Conservation (phyloP, 2,888 invertebrate species). For the Apantesis nais region DNA sequence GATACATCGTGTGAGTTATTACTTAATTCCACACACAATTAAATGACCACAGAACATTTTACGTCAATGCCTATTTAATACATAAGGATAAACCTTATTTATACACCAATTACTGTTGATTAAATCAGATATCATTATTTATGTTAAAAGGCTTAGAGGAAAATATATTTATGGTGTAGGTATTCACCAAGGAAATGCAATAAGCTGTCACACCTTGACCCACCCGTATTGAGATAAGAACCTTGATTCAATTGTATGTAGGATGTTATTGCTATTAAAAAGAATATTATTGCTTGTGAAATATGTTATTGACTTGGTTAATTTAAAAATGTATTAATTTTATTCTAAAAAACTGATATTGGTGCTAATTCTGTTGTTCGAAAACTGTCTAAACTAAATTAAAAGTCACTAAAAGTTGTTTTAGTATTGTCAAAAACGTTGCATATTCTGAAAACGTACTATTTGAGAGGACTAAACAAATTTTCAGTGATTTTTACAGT, state of each 20-base stretch:
- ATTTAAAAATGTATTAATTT: background rate
- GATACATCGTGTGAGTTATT: conserved; percentile 18
- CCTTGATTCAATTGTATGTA: conserved; percentile 38
- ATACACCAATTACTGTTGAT: conserved; percentile 26
- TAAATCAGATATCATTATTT: conserved; percentile 21
- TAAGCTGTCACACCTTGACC: conserved; percentile 35
- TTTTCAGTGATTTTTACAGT: too few relatives aligned
- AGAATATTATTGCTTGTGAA: background rate
- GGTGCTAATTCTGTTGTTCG: too few relatives aligned
- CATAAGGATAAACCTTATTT: conserved; percentile 30
- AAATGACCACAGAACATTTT: conserved; percentile 20
- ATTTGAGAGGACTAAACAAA: too few relatives aligned
- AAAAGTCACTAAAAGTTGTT: too few relatives aligned
- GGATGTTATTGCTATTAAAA: conserved; percentile 26
- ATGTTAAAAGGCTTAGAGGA: conserved; percentile 26
- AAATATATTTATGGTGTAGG: conserved; percentile 27
- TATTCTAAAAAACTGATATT: too few relatives aligned
- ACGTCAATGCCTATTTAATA: conserved; percentile 31
- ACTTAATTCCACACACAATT: conserved; percentile 11
- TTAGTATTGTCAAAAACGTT: too few relatives aligned
- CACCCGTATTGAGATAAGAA: conserved; percentile 21
- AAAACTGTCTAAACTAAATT: too few relatives aligned
- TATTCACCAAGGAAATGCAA: conserved; percentile 24
- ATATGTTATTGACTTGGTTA: background rate
- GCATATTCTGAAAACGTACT: too few relatives aligned